Base-by-base conservation (phyloP, 2,797 vertebrate species). In the Sciaenops ocellatus region DNA sequence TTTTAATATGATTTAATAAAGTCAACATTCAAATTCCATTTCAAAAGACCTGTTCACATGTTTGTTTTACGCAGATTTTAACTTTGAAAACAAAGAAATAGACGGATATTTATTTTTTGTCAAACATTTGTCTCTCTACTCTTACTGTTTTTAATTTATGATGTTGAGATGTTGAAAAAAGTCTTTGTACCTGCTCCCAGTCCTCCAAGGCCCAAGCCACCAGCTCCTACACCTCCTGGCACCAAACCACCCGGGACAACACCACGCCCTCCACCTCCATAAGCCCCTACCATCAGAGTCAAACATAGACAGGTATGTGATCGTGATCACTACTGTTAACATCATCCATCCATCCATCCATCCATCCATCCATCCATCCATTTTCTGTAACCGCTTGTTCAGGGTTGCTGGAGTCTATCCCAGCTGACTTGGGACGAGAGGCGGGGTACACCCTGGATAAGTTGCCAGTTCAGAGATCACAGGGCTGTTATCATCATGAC, bases 181-280 rank as follows among this genome's bases (percentile, higher is more conserved):
- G 12, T 57, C 10, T 73, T 80, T 84, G 63, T 93, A 96, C 95
- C 95, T 88, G 79, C 61, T 78, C 93, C 92, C 3, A 92, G 78
- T 71, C 90, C 93, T 87, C 92, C 91, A 52, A 60, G 12, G 11
- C 92, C 94, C 44, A 88, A 73, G 18, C 89, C 89, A 71, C 85
- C 91, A 10, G 75, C 30, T 1, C 89, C 93, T 38, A 78, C 74
- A 10, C 90, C 93, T 70, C 90, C 93, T 76, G 92, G 94, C 18
- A 93, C 86, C 41, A 92, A 64, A 73, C 94, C 90, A 3, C 90
- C 91, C 4, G 69, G 74, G 6, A 84, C 93, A 0, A 84, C 41
- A 55, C 92, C 92, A 22, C 64, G 84, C 13, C 89, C 90, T 74
- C 68, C 88, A 20, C 57, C 91, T 76, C 85, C 92, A 90, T 92